These are phyloP conservation scores for Melipona quadrifasciata DNA, from an alignment of 1,140 invertebrate species.

Conservation along the genomic window DNA sequence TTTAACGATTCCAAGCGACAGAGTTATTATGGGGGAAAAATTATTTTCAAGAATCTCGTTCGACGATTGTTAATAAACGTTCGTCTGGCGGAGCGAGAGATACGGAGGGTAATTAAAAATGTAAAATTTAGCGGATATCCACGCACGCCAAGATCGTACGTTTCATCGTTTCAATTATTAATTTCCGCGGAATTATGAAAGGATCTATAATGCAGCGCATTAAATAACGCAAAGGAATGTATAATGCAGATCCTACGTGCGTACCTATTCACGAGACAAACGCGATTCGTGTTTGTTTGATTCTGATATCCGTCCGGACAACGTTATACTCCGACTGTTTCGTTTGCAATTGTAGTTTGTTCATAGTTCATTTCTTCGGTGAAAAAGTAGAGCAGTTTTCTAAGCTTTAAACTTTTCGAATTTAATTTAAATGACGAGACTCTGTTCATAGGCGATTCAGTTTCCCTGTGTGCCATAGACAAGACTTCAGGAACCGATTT, in stretches of 20 bases:
- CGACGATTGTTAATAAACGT: too few species aligned
- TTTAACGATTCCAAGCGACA: too few species aligned
- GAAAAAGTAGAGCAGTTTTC: neutral
- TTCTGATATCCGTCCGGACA: neutral
- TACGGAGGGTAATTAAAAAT: neutral
- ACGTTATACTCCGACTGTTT: neutral
- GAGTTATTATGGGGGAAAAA: too few species aligned
- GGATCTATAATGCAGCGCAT: neutral
- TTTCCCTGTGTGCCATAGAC: neutral
- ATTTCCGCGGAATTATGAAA: neutral
- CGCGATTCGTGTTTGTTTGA: neutral
- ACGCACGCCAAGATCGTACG: neutral
- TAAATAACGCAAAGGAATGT: neutral
- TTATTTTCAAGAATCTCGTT: neutral
- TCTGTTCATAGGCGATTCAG: neutral
- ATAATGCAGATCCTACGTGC: neutral
- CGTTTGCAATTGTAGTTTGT: neutral
- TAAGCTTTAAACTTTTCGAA: too few species aligned
- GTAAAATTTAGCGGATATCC: neutral
- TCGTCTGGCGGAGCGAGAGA: neutral
- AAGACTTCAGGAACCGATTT: too few species aligned
- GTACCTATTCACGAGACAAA: conserved; percentile 9
- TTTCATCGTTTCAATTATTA: neutral
- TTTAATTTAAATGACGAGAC: too few species aligned
- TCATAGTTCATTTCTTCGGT: neutral